phyloP scores from a whole-genome alignment of 1,140 invertebrate genomes.

The Drosophila erecta region DNA sequence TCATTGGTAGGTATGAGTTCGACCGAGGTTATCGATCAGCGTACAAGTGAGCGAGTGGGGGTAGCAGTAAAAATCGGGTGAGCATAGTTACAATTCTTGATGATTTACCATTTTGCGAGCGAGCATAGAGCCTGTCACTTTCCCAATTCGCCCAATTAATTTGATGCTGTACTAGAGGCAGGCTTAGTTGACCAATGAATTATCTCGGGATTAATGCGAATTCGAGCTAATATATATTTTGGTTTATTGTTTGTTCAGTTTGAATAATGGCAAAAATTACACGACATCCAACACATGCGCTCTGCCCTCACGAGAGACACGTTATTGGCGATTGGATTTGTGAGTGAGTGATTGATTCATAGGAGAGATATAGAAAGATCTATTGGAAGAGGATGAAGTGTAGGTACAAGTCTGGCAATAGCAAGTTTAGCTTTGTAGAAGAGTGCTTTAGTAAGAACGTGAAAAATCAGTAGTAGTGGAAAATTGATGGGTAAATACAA shows the following conservation, averaged over 20 bases:
- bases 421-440: slow-evolving; percentile 51
- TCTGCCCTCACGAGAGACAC: slow-evolving; percentile 84
- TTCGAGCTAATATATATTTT: slow-evolving; percentile 48
- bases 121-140: slow-evolving; percentile 52
- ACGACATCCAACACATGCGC: slow-evolving; percentile 85
- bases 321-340: slow-evolving; percentile 71
- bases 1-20: slow-evolving; percentile 53
- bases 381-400: slow-evolving; percentile 8
- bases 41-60: slow-evolving; percentile 55
- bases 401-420: slow-evolving; percentile 55
- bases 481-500: slow-evolving; percentile 61
- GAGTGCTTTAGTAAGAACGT: slow-evolving; percentile 33
- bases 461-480: slow-evolving; percentile 37
- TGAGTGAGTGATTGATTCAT: slow-evolving; percentile 59
- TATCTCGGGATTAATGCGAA: slow-evolving; percentile 47
- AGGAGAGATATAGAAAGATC: slow-evolving; percentile 33
- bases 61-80: slow-evolving; percentile 62
- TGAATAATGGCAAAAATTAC: slow-evolving; percentile 79
- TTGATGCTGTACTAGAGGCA: slow-evolving; percentile 57
- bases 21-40: slow-evolving; percentile 35
- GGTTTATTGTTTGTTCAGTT: slow-evolving; percentile 57
- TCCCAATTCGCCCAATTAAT: slow-evolving; percentile 46
- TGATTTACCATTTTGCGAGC: slow-evolving; percentile 62
- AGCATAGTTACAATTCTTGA: slow-evolving; percentile 78
- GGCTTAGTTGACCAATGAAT: slow-evolving; percentile 48